Base-by-base conservation (phyloP, 2,888 invertebrate genomes). In the Sepiola atlantica region DNA sequence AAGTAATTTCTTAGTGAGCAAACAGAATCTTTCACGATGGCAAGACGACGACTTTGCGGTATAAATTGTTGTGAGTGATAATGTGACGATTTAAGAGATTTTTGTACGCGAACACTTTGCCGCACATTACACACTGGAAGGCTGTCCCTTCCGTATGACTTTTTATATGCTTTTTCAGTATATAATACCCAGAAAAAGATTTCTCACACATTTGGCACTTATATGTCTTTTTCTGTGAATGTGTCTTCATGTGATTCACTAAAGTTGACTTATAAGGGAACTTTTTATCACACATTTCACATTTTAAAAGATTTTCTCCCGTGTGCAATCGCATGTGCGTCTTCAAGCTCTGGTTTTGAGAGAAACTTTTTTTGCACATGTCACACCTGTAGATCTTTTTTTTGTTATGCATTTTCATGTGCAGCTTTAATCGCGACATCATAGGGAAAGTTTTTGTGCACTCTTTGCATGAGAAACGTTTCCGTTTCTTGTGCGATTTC, bases 121-220 rank as follows among this genome's bases (percentile, higher is more conserved):
- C 35, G 24, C 91, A 91, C 12, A 28, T 91, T 35, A 35, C 35
- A 3, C 45, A 35, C 8, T 91, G 35, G 35, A 91, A 35, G 35
- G 10, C 16, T 20, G 2, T 91, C 35, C 35, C 91, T 91, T 45
- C 91, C 6, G 35, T 24, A 28, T 91, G 91, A 45, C 24, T 91
- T 35, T 91, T 35, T 21, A 45, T 91, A 20, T 91, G 91, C 12
- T 20, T 91, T 35, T 91, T 91, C 45, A 91, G 35, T 21, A 24
- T 35, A 45, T 10, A 45, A 28, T 91, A 45, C 21, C 10, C n/a
- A 16, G 16, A 10, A 77, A 77, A 77, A n/a, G 28, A n/a, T 77
- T n/a, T 77, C 77, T 77, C 77, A 10, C 77, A 77, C n/a, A 77
- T n/a, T 77, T 77, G 77, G n/a, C 77, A 77, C 77, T 77, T 77